Conservation (phyloP, 2,797 vertebrate species). For the Dendrocincla tyrannina region DNA sequence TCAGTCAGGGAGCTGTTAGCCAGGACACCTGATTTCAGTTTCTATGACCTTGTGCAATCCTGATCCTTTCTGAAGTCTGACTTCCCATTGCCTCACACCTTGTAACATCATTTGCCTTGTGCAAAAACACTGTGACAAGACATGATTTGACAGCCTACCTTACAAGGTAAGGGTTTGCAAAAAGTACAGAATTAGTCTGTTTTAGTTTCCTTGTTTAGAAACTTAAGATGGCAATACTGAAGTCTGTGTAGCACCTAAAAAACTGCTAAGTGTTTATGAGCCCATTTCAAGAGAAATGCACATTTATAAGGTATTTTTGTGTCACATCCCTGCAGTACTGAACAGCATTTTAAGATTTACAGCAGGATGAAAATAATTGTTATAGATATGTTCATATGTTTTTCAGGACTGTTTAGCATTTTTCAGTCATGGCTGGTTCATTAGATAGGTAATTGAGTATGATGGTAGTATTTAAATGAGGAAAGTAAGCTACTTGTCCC, state of each 20-base stretch:
- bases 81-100: not conserved
- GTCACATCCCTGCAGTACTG: not conserved
- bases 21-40: slow-evolving; percentile 1
- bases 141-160: not conserved
- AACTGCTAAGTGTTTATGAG: not conserved
- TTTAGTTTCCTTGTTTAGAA: not conserved
- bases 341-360: not conserved
- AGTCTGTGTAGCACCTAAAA: not conserved
- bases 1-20: not conserved
- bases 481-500: not conserved
- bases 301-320: not conserved
- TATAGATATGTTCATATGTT: not conserved
- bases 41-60: not conserved
- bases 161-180: not conserved
- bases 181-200: not conserved
- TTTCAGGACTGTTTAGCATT: not conserved
- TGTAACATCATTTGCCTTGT: not conserved
- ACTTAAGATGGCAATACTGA: not conserved
- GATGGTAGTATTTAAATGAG: not conserved
- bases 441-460: not conserved
- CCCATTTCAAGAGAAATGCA: not conserved
- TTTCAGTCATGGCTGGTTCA: not conserved
- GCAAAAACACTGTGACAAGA: not conserved
- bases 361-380: not conserved
- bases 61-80: not conserved